phyloP scores from a whole-genome alignment of 2,888 invertebrate species.

The Synergus laeviventris region DNA sequence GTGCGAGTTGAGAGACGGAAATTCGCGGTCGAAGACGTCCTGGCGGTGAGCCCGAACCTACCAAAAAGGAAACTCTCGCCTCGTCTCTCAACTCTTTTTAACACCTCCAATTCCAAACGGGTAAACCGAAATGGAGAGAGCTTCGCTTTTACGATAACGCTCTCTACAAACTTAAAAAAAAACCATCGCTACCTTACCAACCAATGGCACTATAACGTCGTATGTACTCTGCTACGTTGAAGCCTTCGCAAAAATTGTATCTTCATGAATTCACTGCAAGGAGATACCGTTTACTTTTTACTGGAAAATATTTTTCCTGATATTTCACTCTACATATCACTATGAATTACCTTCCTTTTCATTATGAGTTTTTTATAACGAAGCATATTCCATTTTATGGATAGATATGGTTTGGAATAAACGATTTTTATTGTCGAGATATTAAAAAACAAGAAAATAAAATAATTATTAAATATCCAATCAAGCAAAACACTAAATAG shows the following conservation, averaged over 20 bases:
- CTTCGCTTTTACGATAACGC: constrained; percentile 43
- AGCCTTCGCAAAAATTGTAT: constrained; percentile 40
- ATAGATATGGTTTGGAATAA: too few species aligned
- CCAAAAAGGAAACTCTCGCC: constrained; percentile 40
- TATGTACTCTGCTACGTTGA: constrained; percentile 39
- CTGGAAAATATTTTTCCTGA: constrained; percentile 19
- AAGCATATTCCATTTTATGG: background rate
- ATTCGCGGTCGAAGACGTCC: constrained; percentile 60
- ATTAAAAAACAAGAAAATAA: too few species aligned
- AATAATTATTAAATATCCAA: background rate
- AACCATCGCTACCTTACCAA: constrained; percentile 42
- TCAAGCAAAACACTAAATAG: background rate
- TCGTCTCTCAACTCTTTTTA: constrained; percentile 42
- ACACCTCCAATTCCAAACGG: constrained; percentile 48
- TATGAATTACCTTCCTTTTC: constrained; percentile 1
- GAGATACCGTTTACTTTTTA: constrained; percentile 28
- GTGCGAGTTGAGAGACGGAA: constrained; percentile 60
- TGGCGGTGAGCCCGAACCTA: constrained; percentile 54
- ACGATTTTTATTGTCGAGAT: too few species aligned
- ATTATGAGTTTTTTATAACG: constrained; percentile 17
- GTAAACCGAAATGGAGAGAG: constrained; percentile 52
- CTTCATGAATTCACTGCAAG: constrained; percentile 20
- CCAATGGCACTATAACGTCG: constrained; percentile 49
- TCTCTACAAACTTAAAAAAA: constrained; percentile 44
- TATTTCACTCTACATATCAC: background rate